Conservation (phyloP, 2,113 vertebrate genomes). For the Pseudorhombus dupliciocellatus region DNA sequence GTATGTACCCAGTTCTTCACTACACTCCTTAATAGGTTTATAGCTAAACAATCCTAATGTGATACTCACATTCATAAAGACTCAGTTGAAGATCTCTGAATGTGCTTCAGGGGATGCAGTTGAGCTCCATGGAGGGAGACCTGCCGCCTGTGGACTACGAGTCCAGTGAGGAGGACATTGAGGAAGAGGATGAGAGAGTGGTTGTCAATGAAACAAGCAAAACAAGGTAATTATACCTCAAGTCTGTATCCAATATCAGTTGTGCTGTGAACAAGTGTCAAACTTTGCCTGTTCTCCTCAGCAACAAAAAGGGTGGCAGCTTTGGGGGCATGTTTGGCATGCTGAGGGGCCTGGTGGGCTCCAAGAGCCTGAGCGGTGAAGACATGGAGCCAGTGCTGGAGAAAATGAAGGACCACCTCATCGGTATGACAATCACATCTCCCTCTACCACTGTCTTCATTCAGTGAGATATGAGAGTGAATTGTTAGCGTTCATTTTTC, state of each 20-base stretch:
- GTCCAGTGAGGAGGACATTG: constrained; percentile 83
- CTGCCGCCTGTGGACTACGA: constrained; percentile 91
- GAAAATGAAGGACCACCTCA: constrained; percentile 98
- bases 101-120: constrained; percentile 66
- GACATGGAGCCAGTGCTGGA: constrained; percentile 96
- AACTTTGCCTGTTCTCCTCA: constrained; percentile 51
- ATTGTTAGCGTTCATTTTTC: not conserved
- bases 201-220: constrained; percentile 79
- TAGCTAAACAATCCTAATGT: not conserved
- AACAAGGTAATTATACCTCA: constrained; percentile 61
- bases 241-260: not conserved
- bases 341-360: constrained; percentile 96
- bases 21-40: not conserved
- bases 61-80: not conserved
- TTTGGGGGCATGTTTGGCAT: constrained; percentile 97
- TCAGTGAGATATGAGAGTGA: not conserved
- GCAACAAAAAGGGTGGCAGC: constrained; percentile 85
- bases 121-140: constrained; percentile 83
- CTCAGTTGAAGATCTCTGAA: not conserved
- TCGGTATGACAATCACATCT: constrained; percentile 76
- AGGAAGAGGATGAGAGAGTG: constrained; percentile 67
- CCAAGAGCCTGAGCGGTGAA: constrained; percentile 89
- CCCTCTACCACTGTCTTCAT: not conserved
- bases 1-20: constrained; percentile 45
- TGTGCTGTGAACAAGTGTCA: not conserved